Evolutionary conservation across 2,888 invertebrate species (phyloP).

Genomic region (Tinea pellionella): DNA sequence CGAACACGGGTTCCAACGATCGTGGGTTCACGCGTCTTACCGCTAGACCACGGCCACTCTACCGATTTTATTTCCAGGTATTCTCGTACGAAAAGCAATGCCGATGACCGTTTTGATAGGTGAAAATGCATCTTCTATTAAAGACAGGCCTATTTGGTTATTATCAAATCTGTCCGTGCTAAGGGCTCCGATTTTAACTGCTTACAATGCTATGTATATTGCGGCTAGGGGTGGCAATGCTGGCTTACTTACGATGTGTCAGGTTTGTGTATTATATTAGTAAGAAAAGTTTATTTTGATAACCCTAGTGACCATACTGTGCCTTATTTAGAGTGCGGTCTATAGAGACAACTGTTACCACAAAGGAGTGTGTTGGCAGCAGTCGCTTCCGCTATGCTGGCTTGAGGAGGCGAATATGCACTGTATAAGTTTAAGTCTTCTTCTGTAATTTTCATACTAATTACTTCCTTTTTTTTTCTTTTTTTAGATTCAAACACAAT

Average conservation of each 20-base stretch:
- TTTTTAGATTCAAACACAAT: constrained; percentile 24
- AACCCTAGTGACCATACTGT: too few species aligned
- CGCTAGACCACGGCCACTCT: too few species aligned
- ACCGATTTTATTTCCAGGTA: constrained; percentile 40
- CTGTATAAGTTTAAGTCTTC: too few species aligned
- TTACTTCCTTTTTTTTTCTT: not conserved
- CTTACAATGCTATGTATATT: constrained; percentile 64
- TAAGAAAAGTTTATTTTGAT: too few species aligned
- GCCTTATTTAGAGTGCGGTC: too few species aligned
- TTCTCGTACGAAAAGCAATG: constrained; percentile 68
- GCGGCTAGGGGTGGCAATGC: constrained; percentile 65
- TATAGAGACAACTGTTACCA: too few species aligned
- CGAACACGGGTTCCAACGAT: too few species aligned
- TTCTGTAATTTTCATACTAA: too few species aligned
- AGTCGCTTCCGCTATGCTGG: not conserved
- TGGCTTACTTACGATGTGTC: constrained; percentile 50
- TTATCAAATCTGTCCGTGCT: constrained; percentile 66
- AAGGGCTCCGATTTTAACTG: constrained; percentile 64
- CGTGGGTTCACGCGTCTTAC: too few species aligned
- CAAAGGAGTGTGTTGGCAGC: too few species aligned
- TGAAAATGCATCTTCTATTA: constrained; percentile 30
- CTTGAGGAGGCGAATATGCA: too few species aligned
- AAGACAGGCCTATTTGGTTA: constrained; percentile 52
- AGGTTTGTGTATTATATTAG: constrained; percentile 18
- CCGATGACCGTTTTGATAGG: constrained; percentile 68